Conservation (phyloP, 2,113 vertebrate genomes). For the Opisthocomus hoazin region DNA sequence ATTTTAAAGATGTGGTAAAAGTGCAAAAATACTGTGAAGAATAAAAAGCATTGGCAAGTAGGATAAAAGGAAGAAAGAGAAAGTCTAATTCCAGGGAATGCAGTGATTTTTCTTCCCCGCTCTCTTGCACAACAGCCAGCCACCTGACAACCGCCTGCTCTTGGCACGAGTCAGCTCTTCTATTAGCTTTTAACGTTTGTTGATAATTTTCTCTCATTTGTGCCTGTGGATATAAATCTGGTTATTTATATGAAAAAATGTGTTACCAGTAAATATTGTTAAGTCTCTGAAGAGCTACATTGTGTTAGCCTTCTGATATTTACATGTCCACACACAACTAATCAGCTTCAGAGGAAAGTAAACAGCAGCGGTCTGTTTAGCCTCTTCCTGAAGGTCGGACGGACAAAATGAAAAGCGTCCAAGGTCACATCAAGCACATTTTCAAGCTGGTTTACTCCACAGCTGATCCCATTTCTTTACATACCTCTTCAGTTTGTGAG, state of each 20-base stretch:
- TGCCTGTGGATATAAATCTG: constrained; percentile 44
- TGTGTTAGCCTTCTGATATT: constrained; percentile 33
- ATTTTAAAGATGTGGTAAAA: background rate
- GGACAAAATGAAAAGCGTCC: background rate
- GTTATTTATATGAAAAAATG: constrained; percentile 17
- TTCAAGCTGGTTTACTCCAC: background rate
- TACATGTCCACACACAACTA: constrained; percentile 31
- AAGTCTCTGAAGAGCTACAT: constrained; percentile 11
- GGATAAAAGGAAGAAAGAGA: background rate
- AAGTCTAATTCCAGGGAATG: background rate
- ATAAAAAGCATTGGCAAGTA: background rate
- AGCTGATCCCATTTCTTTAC: background rate
- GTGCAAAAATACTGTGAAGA: background rate
- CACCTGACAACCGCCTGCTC: background rate
- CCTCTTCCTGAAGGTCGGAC: constrained; percentile 29
- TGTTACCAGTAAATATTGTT: constrained; percentile 31
- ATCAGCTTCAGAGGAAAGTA: background rate
- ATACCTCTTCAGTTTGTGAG: background rate
- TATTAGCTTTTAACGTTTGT: background rate
- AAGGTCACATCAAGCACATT: constrained; percentile 17
- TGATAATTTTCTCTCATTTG: constrained; percentile 27
- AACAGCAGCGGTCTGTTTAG: constrained; percentile 29
- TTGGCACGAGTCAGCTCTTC: background rate
- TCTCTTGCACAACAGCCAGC: background rate
- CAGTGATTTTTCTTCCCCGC: background rate